Evolutionary conservation across 2,113 vertebrate genomes (phyloP), one percentile per base, ranked within the genome.

Genomic region (Marmota monax): DNA sequence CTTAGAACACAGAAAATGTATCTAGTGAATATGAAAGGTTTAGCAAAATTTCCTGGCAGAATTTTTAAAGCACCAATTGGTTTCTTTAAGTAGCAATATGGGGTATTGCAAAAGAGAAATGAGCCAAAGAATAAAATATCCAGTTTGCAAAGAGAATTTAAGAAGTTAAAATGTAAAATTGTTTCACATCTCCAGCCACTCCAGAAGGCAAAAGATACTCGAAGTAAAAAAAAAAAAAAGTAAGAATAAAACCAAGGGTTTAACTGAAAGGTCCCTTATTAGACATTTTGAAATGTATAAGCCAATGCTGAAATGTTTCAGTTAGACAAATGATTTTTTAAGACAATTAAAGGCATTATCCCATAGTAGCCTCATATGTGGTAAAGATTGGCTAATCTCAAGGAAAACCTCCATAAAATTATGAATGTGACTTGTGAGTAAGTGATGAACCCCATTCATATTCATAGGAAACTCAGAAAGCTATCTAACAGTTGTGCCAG

Each of bases 51-150:
- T 83, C 13, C n/a, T 83, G 58, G 78, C 29, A 77, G 70, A 67
- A 90, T 84, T 94, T 84, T 77, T 53, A 82, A 77, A 69, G n/a
- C n/a, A 72, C 13, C 14, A n/a, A 13, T 29, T 96, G 42, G 27
- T 89, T 94, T 94, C 42, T 83, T 92, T 73, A n/a, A 78, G 61
- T 73, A 32, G 42, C 9, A 63, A 84, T 88, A 84, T 63, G 72
- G 9, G 2, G 23, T 73, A 88, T 56, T 72, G 23, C 7, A 94
- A 92, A 87, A 63, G n/a, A 88, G n/a, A 94, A 72, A 72, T 84
- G 72, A 88, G 72, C 53, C 70, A 84, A 84, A 92, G 77, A 73
- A 84, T 84, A 69, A 88, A 96, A 73, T 65, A 87, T n/a, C 69
- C 39, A 94, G n/a, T 37, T 94, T 92, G 13, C 17, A 84, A 69